A percentile compares a stretch with the other conserved stretches of the same genome.
Conservation (phyloP, 1,140 invertebrate species). For the Calliopsis andreniformis region DNA sequence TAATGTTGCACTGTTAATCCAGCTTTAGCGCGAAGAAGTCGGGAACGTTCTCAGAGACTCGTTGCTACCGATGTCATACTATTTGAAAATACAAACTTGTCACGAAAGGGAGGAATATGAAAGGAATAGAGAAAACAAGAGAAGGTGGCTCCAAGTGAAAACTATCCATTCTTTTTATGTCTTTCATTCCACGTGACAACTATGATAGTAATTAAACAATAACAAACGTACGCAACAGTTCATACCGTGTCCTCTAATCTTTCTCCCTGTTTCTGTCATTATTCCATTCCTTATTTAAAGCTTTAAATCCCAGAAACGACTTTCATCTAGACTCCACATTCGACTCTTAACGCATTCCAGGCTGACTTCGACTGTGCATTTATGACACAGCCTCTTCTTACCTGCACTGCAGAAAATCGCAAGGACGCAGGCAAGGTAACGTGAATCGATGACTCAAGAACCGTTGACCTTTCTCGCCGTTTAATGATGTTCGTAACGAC, state of each 20-base stretch:
- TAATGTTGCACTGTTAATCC: background rate
- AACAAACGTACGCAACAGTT: no score
- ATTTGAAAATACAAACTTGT: background rate
- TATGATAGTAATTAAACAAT: no score
- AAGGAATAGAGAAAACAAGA: background rate
- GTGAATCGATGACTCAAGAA: slow-evolving; percentile 23
- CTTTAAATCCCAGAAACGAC: no score
- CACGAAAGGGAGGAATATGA: background rate
- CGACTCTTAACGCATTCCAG: no score
- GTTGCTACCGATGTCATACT: background rate
- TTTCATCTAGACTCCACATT: no score
- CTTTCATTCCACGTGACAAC: no score
- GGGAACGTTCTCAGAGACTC: background rate
- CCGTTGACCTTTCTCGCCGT: slow-evolving; percentile 31
- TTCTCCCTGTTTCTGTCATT: no score
- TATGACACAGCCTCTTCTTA: background rate
- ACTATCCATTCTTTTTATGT: no score
- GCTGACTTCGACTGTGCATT: no score
- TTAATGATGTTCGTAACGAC: slow-evolving; percentile 55
- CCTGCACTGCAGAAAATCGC: background rate
- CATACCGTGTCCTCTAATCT: no score
- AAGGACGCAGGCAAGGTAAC: background rate
- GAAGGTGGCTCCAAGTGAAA: no score
- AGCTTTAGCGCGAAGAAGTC: background rate
- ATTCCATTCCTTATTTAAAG: no score